A percentile compares a stretch with the other conserved stretches of the same genome.
These are phyloP conservation scores for Euphonia xanthogaster DNA, from an alignment of 2,797 vertebrate genomes.

Conservation along the genomic window DNA sequence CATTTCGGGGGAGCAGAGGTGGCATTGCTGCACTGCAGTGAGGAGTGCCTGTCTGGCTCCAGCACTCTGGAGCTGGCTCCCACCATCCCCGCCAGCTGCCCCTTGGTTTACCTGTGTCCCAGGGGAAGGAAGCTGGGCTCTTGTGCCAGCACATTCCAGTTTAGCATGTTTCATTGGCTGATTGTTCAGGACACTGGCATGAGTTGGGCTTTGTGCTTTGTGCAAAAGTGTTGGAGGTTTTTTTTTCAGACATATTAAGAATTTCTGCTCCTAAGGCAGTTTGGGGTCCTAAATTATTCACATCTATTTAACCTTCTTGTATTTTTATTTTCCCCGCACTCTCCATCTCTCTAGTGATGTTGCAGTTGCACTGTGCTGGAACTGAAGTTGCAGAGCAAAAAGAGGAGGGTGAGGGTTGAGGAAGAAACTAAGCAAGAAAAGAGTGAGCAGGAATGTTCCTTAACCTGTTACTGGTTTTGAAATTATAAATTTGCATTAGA, in stretches of 20 bases:
- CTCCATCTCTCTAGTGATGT: accelerated
- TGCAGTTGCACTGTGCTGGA: neutral
- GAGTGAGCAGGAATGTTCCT: neutral
- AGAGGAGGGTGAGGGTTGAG: neutral
- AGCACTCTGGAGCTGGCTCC: neutral
- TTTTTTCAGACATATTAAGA: neutral
- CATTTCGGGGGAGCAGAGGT: neutral
- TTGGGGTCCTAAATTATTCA: neutral
- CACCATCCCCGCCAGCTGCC: neutral
- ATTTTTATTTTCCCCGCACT: neutral
- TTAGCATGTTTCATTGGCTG: neutral
- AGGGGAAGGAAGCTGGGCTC: neutral
- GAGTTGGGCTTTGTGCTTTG: neutral
- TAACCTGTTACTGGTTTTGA: neutral
- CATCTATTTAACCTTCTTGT: neutral
- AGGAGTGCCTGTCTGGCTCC: accelerated
- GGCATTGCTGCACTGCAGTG: neutral
- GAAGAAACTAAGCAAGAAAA: neutral
- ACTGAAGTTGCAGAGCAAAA: neutral
- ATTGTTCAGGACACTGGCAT: neutral
- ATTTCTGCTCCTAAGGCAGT: neutral
- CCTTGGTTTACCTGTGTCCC: neutral
- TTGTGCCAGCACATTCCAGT: neutral
- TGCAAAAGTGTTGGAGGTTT: neutral
- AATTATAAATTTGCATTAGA: neutral